Percentiles rank a stretch among this genome's conserved stretches.
Conservation (phyloP, 2,888 invertebrate genomes). For the Caenorhabditis parvicauda region DNA sequence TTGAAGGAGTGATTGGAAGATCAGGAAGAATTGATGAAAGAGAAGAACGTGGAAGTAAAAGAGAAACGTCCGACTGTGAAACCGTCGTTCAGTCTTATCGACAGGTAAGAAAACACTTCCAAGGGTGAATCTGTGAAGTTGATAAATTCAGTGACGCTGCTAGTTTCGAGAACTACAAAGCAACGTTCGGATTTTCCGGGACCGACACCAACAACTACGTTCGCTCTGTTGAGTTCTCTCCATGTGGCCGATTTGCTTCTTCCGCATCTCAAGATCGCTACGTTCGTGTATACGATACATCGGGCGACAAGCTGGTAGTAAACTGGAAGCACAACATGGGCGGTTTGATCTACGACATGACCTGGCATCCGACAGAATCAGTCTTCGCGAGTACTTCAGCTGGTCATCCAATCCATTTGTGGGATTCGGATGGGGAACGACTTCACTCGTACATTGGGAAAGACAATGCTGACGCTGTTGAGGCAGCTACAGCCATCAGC, state of each 20-base stretch:
- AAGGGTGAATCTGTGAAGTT: no score
- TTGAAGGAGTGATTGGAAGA: no score
- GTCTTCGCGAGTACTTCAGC: slow-evolving; percentile 7
- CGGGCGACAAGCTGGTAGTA: not conserved
- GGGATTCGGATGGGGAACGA: slow-evolving; percentile 5
- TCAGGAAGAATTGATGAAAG: no score
- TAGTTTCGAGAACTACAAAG: slow-evolving; percentile 8
- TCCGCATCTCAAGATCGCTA: slow-evolving; percentile 19
- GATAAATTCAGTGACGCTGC: slow-evolving; percentile 17
- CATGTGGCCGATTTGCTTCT: not conserved
- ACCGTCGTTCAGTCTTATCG: no score
- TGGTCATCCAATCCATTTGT: slow-evolving; percentile 21
- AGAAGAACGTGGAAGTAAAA: no score
- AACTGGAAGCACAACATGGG: slow-evolving; percentile 16
- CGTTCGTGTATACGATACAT: slow-evolving; percentile 5
- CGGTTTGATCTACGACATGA: slow-evolving; percentile 11
- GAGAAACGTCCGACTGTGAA: no score
- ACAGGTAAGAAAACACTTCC: no score
- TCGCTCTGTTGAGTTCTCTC: slow-evolving; percentile 2
- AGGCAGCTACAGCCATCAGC: slow-evolving; percentile 10
- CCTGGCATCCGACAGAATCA: slow-evolving; percentile 5
- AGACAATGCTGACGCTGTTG: slow-evolving; percentile 19
- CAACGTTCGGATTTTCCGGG: slow-evolving; percentile 10
- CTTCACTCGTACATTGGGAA: slow-evolving; percentile 11
- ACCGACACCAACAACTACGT: slow-evolving; percentile 15